Evolutionary conservation across 2,797 vertebrate species (phyloP), one percentile per base, ranked within the genome.

Genomic region (Coreius guichenoti): DNA sequence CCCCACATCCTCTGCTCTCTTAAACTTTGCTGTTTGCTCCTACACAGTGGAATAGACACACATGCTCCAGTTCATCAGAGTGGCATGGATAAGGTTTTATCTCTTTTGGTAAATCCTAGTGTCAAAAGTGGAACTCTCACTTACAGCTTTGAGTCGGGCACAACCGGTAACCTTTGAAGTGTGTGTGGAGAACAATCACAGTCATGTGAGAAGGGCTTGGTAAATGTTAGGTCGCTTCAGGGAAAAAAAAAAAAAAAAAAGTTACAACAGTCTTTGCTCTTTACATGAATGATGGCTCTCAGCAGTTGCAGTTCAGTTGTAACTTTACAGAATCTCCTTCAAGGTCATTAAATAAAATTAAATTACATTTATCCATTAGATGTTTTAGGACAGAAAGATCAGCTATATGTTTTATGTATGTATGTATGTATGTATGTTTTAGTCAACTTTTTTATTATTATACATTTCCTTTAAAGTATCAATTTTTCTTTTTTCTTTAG

Each of bases 11-110:
- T 29, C 47, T 83, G 49, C 36, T 39, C 73, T 84, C 73, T 84
- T 84, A 84, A 78, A 77, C 75, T 68, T 84, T 51, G n/a, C 58
- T 56, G 31, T 67, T 84, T 39, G 72, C 73, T 76, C 17, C 82
- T 45, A 65, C 56, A 51, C 70, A 36, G 56, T 73, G 43, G 70
- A 83, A 65, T 67, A 54, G 72, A 83, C 58, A 67, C 45, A 51
- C 31, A 67, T 39, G 43, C 72, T 65, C 54, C 73, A 56, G 73
- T 58, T 77, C 73, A 77, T 77, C 70, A 67, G 58, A 67, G 31
- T 67, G 72, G 58, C 61, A 49, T 83, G 72, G 82, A 76, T 83
- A 68, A 51, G 17, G 45, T 76, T 83, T 67, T 16, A 83, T 76
- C 43, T 67, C 33, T 76, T 83, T 67, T 76, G 72, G 83, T 63